Base-by-base conservation (phyloP, 1,140 invertebrate species). In the Mercenaria mercenaria region DNA sequence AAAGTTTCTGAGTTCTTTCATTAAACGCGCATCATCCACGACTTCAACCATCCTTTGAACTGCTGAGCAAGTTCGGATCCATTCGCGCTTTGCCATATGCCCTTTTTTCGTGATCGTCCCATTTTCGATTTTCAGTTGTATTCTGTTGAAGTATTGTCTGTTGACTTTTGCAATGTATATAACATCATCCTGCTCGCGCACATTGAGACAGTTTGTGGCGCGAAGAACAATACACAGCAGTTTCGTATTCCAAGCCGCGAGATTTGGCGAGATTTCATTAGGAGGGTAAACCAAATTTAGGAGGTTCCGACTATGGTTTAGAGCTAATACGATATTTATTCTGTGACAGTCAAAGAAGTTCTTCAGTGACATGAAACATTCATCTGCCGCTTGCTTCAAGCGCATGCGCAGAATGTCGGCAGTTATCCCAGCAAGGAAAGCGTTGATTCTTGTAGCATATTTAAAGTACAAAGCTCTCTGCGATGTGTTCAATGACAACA, bases 41-140 rank as follows among this genome's bases (percentile, higher is more conserved):
- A 37, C 43, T 67, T 88, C 86, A 26, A 52, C 86, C 26, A 81
- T 32, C 61, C 86, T 34, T 88, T 88, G 86, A 69, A 88, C 77
- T 20, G 76, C 61, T 20, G 76, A 18, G 43, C 52, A 88, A 26
- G 79, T 13, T 52, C 59, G 69, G 2, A 88, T 4, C 86, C 86
- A 88, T 10, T 88, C 86, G 4, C 41, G 56, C 37, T 41, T 80
- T 23, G 86, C 61, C 39, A 41, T 20, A 15, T 13, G 50, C 4
- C 61, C 76, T 23, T 34, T 37, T 43, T 88, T 88, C 26, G 26
- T 67, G n/a, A 61, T 43, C 10, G 23, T 34, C 18, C 61, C 77
- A 34, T 20, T 13, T 10, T 13, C 34, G 20, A 3, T n/a, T 0
- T 72, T 41, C 29, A 41, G 34, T n/a, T 11, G n/a, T 0, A 6